These are phyloP conservation scores for Eunapius fragilis DNA, from an alignment of 37 sponge, comb jelly and placozoan genomes.

Conservation along the genomic window DNA sequence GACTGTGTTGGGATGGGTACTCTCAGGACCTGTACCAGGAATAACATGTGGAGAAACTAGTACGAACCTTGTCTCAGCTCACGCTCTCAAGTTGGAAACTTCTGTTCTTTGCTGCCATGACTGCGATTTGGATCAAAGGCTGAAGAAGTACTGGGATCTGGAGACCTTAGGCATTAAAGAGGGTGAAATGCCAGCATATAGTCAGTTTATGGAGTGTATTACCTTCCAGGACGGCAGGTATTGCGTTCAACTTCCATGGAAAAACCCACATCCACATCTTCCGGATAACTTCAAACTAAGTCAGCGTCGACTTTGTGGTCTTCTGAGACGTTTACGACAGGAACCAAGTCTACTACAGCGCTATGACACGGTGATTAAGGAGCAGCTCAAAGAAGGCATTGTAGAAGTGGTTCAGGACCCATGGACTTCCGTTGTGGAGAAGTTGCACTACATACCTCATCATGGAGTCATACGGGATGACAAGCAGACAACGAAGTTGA, in stretches of 20 bases:
- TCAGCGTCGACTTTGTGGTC: slow-evolving; percentile 5
- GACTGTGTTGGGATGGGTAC: slow-evolving; percentile 31
- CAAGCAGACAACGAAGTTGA: slow-evolving; percentile 1
- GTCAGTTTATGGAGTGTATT: slow-evolving; percentile 7
- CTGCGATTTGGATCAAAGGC: slow-evolving; percentile 14
- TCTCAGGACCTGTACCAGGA: slow-evolving; percentile 25
- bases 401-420: slow-evolving; percentile 6
- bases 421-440: background rate
- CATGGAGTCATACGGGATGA: slow-evolving; percentile 6
- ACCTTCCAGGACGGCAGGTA: slow-evolving; percentile 17
- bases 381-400: slow-evolving; percentile 7
- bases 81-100: slow-evolving; percentile 9
- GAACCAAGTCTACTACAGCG: background rate
- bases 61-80: background rate
- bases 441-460: slow-evolving; percentile 1
- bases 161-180: no score
- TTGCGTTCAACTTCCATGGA: slow-evolving; percentile 40
- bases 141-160: no score
- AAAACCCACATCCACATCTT: slow-evolving; percentile 3
- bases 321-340: slow-evolving; percentile 5
- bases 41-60: background rate
- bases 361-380: background rate
- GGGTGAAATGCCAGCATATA: slow-evolving; percentile 5
- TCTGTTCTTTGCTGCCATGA: background rate
- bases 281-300: slow-evolving; percentile 3